Percentiles rank a stretch among this genome's conserved stretches.
Evolutionary conservation across 1,140 invertebrate genomes (phyloP).

Genomic region (Cylas formicarius): DNA sequence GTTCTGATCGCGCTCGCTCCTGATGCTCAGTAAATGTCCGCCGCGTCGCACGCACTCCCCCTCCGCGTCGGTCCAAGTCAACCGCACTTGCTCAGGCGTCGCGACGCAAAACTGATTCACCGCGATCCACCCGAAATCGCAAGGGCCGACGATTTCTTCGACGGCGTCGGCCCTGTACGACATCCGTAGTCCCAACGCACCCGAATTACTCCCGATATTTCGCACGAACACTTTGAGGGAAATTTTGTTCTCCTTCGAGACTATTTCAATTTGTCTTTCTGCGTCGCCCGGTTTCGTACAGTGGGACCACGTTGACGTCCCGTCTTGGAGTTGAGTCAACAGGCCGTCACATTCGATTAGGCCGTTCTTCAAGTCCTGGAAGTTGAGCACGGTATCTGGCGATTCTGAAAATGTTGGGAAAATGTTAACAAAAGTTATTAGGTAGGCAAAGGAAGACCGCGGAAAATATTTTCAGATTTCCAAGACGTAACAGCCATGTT

Average conservation of each 20-base stretch:
- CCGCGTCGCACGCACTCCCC: constrained; percentile 52
- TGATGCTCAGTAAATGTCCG: constrained; percentile 58
- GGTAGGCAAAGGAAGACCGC: no score
- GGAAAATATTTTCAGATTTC: no score
- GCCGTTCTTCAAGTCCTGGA: constrained; percentile 22
- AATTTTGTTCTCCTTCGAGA: constrained; percentile 49
- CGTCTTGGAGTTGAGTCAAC: constrained; percentile 48
- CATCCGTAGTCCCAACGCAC: constrained; percentile 39
- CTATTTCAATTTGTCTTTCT: constrained; percentile 48
- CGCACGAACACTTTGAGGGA: constrained; percentile 36
- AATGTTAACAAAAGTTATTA: no score
- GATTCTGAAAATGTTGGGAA: constrained; percentile 20
- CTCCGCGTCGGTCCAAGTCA: constrained; percentile 58
- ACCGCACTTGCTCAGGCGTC: constrained; percentile 48
- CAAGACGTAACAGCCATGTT: no score
- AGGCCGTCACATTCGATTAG: constrained; percentile 46
- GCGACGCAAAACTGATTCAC: constrained; percentile 54
- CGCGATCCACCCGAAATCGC: constrained; percentile 57
- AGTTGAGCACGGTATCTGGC: constrained; percentile 22
- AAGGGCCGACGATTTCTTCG: constrained; percentile 49
- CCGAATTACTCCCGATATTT: constrained; percentile 9
- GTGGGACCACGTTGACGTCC: constrained; percentile 47
- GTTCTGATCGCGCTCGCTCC: constrained; percentile 52
- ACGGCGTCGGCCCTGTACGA: constrained; percentile 46
- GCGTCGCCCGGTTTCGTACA: constrained; percentile 50